Percentiles rank a stretch among this genome's conserved stretches.
Conservation (phyloP, 2,113 vertebrate genomes). For the Pseudorectes ferrugineus region DNA sequence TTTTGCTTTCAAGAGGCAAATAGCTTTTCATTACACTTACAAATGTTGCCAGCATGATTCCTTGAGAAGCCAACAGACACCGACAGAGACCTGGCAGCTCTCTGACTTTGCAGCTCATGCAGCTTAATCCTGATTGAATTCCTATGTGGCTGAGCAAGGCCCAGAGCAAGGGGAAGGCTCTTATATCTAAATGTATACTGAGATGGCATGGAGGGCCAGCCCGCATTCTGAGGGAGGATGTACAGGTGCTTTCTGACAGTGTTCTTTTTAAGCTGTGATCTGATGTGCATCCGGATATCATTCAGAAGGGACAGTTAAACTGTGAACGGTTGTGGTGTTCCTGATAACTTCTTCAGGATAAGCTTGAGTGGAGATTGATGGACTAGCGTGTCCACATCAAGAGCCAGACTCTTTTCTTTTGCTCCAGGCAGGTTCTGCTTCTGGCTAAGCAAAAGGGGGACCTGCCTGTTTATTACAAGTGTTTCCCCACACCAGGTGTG, state of each 20-base stretch:
- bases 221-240: background rate
- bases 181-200: background rate
- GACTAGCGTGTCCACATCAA: fast-evolving
- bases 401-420: background rate
- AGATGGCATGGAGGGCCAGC: background rate
- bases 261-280: background rate
- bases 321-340: background rate
- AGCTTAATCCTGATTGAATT: background rate
- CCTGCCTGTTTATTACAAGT: background rate
- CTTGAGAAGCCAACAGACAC: background rate
- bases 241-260: background rate
- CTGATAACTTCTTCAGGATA: background rate
- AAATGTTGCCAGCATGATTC: background rate
- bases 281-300: background rate
- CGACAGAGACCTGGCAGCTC: background rate
- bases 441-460: background rate
- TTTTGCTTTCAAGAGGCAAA: background rate
- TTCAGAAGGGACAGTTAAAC: background rate
- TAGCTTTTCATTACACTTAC: background rate
- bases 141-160: background rate
- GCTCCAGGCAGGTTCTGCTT: background rate
- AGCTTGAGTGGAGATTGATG: background rate
- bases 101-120: background rate
- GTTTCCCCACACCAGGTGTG: background rate
- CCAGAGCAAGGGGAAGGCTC: background rate